These are phyloP conservation scores for Sebastes matsubarae DNA, from an alignment of 2,797 vertebrate species.

Conservation along the genomic window DNA sequence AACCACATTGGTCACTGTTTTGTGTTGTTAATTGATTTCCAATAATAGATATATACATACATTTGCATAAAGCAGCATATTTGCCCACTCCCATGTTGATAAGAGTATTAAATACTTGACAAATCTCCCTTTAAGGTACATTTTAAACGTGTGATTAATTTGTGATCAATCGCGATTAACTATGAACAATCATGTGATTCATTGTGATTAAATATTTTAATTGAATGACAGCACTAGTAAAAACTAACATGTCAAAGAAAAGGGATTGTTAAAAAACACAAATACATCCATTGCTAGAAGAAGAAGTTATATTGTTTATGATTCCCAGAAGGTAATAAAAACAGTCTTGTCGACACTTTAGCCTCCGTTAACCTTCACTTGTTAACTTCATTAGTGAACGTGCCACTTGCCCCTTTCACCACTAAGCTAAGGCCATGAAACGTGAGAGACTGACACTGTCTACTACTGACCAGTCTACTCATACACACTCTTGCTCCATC, in stretches of 20 bases:
- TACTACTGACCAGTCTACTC: constrained; percentile 30
- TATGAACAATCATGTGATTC: too few species aligned
- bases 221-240: not conserved
- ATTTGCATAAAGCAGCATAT: too few species aligned
- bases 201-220: too few species aligned
- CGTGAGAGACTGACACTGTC: constrained; percentile 11
- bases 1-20: too few species aligned
- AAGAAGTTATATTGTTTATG: not conserved
- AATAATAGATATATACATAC: too few species aligned
- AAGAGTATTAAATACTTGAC: too few species aligned
- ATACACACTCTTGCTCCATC: constrained; percentile 24
- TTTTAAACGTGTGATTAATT: too few species aligned
- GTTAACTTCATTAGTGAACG: constrained; percentile 52
- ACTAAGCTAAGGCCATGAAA: constrained; percentile 31
- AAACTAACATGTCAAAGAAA: not conserved
- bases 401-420: constrained; percentile 48
- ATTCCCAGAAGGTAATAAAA: constrained; percentile 26
- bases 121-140: too few species aligned
- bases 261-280: not conserved
- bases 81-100: too few species aligned
- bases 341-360: constrained; percentile 11
- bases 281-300: not conserved
- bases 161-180: too few species aligned
- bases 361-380: constrained; percentile 41
- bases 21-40: too few species aligned